Base-by-base conservation (phyloP, 2,888 invertebrate species). In the Chydorus sphaericus region DNA sequence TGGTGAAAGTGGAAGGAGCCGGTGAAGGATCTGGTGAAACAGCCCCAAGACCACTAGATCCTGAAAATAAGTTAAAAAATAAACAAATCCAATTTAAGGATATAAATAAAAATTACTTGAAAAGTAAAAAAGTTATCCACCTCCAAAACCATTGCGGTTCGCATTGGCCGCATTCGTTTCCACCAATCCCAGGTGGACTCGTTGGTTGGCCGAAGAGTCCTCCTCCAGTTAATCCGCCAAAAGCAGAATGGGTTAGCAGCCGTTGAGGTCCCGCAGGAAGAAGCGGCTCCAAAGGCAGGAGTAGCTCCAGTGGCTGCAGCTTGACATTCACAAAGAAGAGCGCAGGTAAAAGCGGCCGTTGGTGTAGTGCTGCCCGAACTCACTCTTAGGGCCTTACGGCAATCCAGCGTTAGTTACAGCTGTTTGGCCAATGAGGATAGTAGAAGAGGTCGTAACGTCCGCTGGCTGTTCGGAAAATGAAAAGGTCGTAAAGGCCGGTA, bases 61-160 rank as follows among this genome's bases (percentile, higher is more conserved):
- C 48, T 48, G 18, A 11, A 14, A 18, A 20, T 14, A 48, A 5
- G 10, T n/a, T 11, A 4, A 6, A 48, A 44, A 44, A 48, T 5
- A 48, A 33, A 5, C 29, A n/a, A 26, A 7, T 2, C 14, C 18
- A 23, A n/a, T 14, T 23, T 4, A 26, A 31, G 6, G n/a, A 16
- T 5, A 6, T 3, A 28, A 20, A 48, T 48, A 18, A 4, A 2
- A 18, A 3, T 29, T 51, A 31, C 31, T 20, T 30, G 30, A 50
- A 14, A 7, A 31, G 16, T 54, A 54, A 26, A 57, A 57, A 7
- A 28, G 30, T 8, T 23, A 14, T 16, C 54, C 54, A 31, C 57
- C 57, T 7, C 62, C 62, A 56, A 61, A 61, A 11, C 33, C 59
- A 31, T 58, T 53, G 37, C 53, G 55, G 37, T 58, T 59, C 6